Base-by-base conservation (phyloP, 2,113 vertebrate genomes). In the Siphamia tubifer region DNA sequence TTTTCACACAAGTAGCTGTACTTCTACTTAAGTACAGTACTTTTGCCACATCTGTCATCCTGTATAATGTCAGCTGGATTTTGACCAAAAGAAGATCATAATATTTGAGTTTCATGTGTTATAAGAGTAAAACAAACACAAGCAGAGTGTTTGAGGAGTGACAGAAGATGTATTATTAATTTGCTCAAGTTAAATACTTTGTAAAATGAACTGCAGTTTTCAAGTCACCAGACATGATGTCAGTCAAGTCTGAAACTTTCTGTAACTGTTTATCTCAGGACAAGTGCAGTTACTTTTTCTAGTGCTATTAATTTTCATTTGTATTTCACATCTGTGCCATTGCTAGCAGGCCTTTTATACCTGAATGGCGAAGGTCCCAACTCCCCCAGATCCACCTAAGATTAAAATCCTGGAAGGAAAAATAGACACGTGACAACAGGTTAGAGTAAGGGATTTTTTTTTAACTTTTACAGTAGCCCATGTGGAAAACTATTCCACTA, bases 291-390 rank as follows among this genome's bases (percentile, higher is more conserved):
- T 16, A 12, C 10, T 36, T 12, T 38, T n/a, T 8, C 28, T 8
- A 25, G 16, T 17, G 19, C 20, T 19, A 5, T 8, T 17, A 10
- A 34, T 2, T 8, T 34, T 1, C 10, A 9, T 34, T 11, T 34
- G 31, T 11, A 34, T 8, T 1, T 11, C 15, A 30, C 8, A n/a
- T n/a, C n/a, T n/a, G n/a, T n/a, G n/a, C n/a, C 3, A 27, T 55
- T 21, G 13, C 38, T 8, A 58, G 39, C 27, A 5, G 19, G 6
- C 11, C 8, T 23, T 38, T 15, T 13, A 15, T 76, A 99, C 98
- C 96, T 99, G 98, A 58, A 96, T 90, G 60, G 96, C 92, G 86
- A 98, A 97, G 6, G 96, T 98, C 78, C 98, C 98, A 61, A 99
- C 94, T 72, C 98, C 97, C 35, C 98, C 97, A 0, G 97, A 96